A percentile compares a stretch with the other conserved stretches of the same genome.
Conservation (phyloP, 2,113 vertebrate species). For the Callionymus lyra region DNA sequence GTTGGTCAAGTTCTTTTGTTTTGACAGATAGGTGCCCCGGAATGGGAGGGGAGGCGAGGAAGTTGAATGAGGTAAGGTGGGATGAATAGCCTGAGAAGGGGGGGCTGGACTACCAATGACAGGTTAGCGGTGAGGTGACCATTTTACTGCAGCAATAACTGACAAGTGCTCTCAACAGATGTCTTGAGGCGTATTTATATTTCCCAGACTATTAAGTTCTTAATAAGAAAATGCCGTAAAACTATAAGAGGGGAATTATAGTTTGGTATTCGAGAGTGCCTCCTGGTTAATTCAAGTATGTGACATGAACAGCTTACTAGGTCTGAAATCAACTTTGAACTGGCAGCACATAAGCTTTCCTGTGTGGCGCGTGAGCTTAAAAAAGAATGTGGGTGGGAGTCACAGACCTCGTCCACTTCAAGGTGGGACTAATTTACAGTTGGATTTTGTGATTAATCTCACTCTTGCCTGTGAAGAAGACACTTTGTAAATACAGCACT, state of each 20-base stretch:
- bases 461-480: conserved; percentile 9
- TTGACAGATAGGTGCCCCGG: conserved; percentile 36
- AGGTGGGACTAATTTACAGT: conserved; percentile 9
- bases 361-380: conserved; percentile 3
- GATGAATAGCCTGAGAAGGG: conserved; percentile 32
- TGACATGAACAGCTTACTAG: conserved; percentile 1
- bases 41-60: conserved; percentile 6
- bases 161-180: too few species aligned
- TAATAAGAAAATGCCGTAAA: too few species aligned
- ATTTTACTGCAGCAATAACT: conserved; percentile 42
- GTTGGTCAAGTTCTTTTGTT: conserved; percentile 30
- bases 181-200: too few species aligned
- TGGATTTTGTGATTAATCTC: conserved; percentile 9
- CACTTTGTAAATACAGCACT: conserved; percentile 28
- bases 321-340: background rate
- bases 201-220: too few species aligned
- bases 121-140: conserved; percentile 33
- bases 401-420: conserved; percentile 5
- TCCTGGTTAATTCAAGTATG: conserved; percentile 1
- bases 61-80: conserved; percentile 26
- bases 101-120: conserved; percentile 38
- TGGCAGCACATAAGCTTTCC: background rate
- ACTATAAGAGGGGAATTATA: too few species aligned
- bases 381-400: conserved; percentile 5
- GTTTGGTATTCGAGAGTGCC: conserved; percentile 1